phyloP scores from a whole-genome alignment of 1,140 invertebrate genomes.

The Melanaphis sacchari region DNA sequence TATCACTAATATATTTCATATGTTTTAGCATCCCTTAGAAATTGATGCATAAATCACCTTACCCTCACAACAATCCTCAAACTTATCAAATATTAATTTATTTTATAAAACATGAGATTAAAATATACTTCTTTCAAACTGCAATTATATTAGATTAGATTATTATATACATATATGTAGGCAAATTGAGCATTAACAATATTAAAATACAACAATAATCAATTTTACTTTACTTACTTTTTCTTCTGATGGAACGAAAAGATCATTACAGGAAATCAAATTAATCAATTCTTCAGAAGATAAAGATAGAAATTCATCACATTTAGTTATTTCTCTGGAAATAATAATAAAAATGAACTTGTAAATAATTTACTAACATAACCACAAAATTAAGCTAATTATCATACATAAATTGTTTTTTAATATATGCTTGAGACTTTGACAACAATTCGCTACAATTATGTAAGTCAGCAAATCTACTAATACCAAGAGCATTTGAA shows the following conservation, averaged over 20 bases:
- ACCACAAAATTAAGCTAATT: not conserved
- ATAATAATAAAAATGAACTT: conserved; percentile 21
- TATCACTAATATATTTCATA: too few species aligned
- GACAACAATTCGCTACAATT: conserved; percentile 84
- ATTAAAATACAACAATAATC: not conserved
- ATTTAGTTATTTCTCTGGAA: conserved; percentile 74
- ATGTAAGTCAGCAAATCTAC: conserved; percentile 93
- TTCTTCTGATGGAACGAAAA: too few species aligned
- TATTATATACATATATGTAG: too few species aligned
- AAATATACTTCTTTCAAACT: too few species aligned
- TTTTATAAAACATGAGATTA: too few species aligned
- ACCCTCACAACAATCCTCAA: too few species aligned
- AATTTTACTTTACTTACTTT: not conserved
- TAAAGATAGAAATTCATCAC: too few species aligned
- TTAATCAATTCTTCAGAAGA: too few species aligned
- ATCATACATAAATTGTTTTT: conserved; percentile 88
- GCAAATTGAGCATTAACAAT: conserved; percentile 66
- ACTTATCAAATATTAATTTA: conserved; percentile 72
- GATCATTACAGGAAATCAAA: too few species aligned
- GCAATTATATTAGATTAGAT: too few species aligned
- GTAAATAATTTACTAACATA: not conserved
- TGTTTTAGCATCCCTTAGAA: too few species aligned
- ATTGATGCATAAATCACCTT: too few species aligned
- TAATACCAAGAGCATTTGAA: conserved; percentile 93
- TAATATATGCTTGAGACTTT: conserved; percentile 85